Conservation (phyloP, 1,140 invertebrate species). For the Forficula auricularia region DNA sequence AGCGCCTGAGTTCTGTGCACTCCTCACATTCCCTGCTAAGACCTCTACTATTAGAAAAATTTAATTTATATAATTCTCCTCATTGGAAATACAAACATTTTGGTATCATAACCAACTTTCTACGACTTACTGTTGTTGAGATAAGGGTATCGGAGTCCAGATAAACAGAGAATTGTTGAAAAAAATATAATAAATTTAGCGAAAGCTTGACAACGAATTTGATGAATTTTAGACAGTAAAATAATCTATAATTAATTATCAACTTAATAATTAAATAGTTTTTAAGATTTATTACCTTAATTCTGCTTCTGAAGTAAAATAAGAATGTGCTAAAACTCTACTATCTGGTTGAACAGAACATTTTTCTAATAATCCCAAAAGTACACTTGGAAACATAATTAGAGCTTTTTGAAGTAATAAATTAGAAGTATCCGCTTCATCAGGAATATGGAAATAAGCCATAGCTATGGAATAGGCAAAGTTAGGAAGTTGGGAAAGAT, state of each 20-base stretch:
- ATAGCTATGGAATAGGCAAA: constrained; percentile 71
- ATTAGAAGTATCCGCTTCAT: constrained; percentile 34
- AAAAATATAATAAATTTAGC: too few species aligned
- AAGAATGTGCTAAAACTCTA: constrained; percentile 34
- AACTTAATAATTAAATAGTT: background rate
- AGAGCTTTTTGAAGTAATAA: constrained; percentile 54
- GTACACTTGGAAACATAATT: constrained; percentile 64
- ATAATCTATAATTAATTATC: background rate
- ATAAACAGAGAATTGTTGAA: too few species aligned
- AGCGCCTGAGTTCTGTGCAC: too few species aligned
- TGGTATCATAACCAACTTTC: too few species aligned
- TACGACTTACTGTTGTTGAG: too few species aligned
- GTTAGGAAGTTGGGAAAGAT: constrained; percentile 69
- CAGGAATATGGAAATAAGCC: constrained; percentile 41
- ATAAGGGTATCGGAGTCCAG: too few species aligned
- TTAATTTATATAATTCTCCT: too few species aligned
- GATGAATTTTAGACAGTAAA: too few species aligned
- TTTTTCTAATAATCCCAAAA: constrained; percentile 56
- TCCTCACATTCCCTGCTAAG: too few species aligned
- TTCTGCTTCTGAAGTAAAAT: constrained; percentile 17
- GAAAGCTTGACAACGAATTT: too few species aligned
- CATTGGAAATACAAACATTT: too few species aligned
- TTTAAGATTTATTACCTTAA: background rate
- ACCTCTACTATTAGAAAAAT: too few species aligned
- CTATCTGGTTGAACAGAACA: constrained; percentile 53